Evolutionary conservation across 2,113 vertebrate genomes (phyloP).

Genomic region (Emydura subglobosa): DNA sequence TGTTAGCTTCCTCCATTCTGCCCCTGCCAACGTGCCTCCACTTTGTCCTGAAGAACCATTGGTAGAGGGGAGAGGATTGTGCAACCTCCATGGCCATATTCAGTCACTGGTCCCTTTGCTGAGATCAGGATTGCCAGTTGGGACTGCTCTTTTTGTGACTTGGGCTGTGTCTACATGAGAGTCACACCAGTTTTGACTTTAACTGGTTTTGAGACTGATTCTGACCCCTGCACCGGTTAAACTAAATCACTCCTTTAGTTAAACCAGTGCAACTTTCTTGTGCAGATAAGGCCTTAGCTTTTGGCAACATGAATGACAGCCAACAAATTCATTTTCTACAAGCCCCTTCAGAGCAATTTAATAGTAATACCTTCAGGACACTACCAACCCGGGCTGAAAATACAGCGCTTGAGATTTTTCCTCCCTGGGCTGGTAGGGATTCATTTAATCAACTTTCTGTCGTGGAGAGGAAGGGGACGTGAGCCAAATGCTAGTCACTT

Average conservation of each 20-base stretch:
- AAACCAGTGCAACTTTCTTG: background rate
- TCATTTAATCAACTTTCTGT: background rate
- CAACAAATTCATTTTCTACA: background rate
- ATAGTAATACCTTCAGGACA: background rate
- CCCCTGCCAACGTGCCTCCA: background rate
- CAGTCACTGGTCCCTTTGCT: too few relatives aligned
- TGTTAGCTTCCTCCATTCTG: background rate
- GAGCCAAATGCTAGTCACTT: background rate
- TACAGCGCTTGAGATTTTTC: background rate
- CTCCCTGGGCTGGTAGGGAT: background rate
- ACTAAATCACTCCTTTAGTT: background rate
- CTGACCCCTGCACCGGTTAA: background rate
- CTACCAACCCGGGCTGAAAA: background rate
- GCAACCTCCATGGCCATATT: background rate
- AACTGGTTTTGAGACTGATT: background rate
- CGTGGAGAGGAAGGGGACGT: background rate
- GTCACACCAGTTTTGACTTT: background rate
- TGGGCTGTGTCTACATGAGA: background rate
- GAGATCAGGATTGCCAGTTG: background rate
- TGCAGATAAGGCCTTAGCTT: background rate
- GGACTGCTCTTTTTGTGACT: background rate
- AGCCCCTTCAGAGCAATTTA: accelerated
- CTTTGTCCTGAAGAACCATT: background rate
- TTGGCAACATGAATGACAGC: background rate
- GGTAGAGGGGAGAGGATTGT: background rate